Evolutionary conservation across 2,113 vertebrate genomes (phyloP), one percentile per base, ranked within the genome.

Genomic region (Trichechus manatus): DNA sequence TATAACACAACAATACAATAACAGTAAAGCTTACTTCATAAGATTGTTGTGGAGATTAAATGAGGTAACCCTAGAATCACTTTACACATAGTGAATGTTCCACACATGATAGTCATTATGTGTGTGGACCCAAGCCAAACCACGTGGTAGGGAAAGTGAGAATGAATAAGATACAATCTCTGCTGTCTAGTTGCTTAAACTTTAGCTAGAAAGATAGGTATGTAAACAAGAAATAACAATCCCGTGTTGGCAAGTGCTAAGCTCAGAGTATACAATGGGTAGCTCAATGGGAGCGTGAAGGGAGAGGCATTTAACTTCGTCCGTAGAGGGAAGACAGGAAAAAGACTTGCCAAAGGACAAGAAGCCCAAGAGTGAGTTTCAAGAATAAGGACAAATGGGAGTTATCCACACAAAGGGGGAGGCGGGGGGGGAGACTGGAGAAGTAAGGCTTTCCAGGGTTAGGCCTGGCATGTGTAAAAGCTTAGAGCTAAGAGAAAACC

Each of bases 201-300:
- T 93, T 92, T 81, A 93, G 22, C n/a, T 77, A 84, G n/a, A 87
- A 13, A 88, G 17, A 87, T 11, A 93, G 27, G 33, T 79, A 68
- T 74, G 9, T 72, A 78, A 94, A 92, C 19, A 92, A 72, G 29
- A 75, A 88, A 92, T 68, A 77, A 87, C 42, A 94, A 77, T 92
- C 17, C 5, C 61, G 36, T 84, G 29, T 56, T 91, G 15, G 10
- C 77, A 59, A 50, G 6, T 89, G 8, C 23, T 36, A 87, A 77
- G 42, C 23, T 80, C 85, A 11, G 15, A 85, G 25, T 66, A 29
- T 36, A 66, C 3, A 64, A 5, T 22, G 29, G 17, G 27, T 59
- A 59, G 47, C 42, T 79, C 36, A 63, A 14, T 64, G 36, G 59
- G 36, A 93, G 22, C 11, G 27, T 33, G 5, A 89, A 87, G 23